Percentiles rank a stretch among this genome's conserved stretches.
Evolutionary conservation across 2,113 vertebrate species (phyloP).

Genomic region (Vicugna pacos): DNA sequence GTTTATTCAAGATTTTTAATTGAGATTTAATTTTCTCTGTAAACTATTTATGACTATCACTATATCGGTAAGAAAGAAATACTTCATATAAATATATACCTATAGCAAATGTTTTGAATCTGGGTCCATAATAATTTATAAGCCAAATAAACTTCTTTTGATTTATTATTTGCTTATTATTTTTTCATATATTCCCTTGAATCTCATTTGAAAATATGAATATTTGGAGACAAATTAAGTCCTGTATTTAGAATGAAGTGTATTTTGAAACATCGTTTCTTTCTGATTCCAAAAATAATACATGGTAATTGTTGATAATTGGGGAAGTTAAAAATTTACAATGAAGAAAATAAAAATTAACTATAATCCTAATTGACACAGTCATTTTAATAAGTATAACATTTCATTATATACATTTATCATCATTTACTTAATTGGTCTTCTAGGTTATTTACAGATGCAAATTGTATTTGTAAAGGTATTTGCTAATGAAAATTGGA

Average conservation of each 20-base stretch:
- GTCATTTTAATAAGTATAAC: not conserved
- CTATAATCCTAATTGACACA: not conserved
- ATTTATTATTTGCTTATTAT: not conserved
- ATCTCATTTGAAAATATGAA: not conserved
- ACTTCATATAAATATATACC: not conserved
- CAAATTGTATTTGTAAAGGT: not conserved
- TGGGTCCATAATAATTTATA: not conserved
- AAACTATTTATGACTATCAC: not conserved
- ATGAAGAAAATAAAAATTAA: slow-evolving; percentile 32
- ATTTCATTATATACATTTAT: not conserved
- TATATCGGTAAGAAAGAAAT: not conserved
- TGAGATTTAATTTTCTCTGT: not conserved
- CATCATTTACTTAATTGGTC: not conserved
- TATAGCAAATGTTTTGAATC: not conserved
- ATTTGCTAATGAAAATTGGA: not conserved
- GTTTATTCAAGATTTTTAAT: not conserved
- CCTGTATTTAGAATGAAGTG: not conserved
- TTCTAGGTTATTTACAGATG: not conserved
- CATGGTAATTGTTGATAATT: not conserved
- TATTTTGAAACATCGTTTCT: not conserved
- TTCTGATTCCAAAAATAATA: slow-evolving; percentile 41
- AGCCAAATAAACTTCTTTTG: not conserved
- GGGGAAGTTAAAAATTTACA: not conserved
- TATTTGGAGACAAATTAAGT: not conserved
- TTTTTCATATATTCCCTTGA: not conserved